Evolutionary conservation across 2,113 vertebrate species (phyloP), one percentile per base, ranked within the genome.

Genomic region (Podarcis raffonei): DNA sequence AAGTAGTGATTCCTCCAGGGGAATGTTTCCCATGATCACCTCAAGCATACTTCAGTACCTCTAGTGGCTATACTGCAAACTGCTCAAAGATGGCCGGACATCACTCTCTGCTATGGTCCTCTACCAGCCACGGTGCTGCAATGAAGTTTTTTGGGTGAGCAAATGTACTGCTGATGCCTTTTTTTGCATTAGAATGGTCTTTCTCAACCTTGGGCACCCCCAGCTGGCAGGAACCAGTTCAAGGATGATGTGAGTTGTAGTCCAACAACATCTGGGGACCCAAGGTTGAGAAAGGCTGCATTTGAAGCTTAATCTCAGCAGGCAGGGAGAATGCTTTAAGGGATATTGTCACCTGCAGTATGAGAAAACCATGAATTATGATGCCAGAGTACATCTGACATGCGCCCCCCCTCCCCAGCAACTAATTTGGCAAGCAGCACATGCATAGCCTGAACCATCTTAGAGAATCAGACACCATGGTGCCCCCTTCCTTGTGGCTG

Each of bases 351-450:
- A 0, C 4, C 32, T 65, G 62, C 48, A 39, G 25, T 82, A 76
- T 72, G 25, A 39, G 72, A 59, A 81, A 53, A 53, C 11, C 48
- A 8, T 0, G 12, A 71, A 57, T 9, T 1, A 72, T 4, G 30
- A 30, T 75, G 65, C 16, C 5, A 30, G 32, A 77, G 62, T 53
- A n/a, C 1, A 0, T 25, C 62, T 62, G 5, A 2, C 35, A 2
- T 22, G 0, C 0, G 3, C 30, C 68, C 27, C 27, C 71, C 48
- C 48, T 12, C 1, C n/a, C 16, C 72, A 39, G 35, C 0, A 0
- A n/a, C 11, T 1, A 1, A 48, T 2, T 15, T 39, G 7, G 4
- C 0, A 74, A 2, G 15, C 23, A 48, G 32, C 59, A 37, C 0
- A 0, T 6, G 11, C 65, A 22, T 53, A 66, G 48, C 79, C 62